Percentiles rank a stretch among this genome's conserved stretches.
These are phyloP conservation scores for Acanthosoma haemorrhoidale DNA, from an alignment of 2,888 invertebrate species.

Conservation along the genomic window DNA sequence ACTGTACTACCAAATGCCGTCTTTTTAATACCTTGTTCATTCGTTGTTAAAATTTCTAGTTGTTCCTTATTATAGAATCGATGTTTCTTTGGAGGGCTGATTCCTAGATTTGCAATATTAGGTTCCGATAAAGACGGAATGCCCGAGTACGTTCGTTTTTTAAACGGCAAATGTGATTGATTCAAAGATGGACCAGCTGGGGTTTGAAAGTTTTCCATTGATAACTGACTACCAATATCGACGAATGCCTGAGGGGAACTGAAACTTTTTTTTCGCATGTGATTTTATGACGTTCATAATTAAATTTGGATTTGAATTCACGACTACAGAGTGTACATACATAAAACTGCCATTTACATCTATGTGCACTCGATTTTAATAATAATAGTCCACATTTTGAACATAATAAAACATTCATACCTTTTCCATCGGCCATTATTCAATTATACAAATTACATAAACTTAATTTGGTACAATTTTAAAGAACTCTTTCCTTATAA, in stretches of 20 bases:
- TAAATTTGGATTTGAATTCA: too few relatives aligned
- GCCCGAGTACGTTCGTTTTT: background rate
- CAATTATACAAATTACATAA: background rate
- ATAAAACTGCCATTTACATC: background rate
- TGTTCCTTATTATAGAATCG: too few relatives aligned
- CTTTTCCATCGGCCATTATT: background rate
- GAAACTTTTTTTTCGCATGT: too few relatives aligned
- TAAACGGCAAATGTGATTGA: background rate
- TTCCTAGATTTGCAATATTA: background rate
- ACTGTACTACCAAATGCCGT: background rate
- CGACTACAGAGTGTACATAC: background rate
- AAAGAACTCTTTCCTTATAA: background rate
- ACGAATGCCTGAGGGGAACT: too few relatives aligned
- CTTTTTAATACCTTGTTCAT: background rate
- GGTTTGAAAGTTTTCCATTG: too few relatives aligned
- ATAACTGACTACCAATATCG: too few relatives aligned
- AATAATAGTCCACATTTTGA: background rate
- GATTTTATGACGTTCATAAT: too few relatives aligned
- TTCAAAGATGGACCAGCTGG: too few relatives aligned
- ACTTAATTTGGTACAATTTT: background rate
- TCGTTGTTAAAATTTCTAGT: background rate
- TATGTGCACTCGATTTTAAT: background rate
- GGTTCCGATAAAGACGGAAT: background rate
- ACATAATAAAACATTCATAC: background rate
- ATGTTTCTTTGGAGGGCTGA: background rate